Evolutionary conservation across 2,797 vertebrate genomes (phyloP).

Genomic region (Hapalemur alaotrensis): DNA sequence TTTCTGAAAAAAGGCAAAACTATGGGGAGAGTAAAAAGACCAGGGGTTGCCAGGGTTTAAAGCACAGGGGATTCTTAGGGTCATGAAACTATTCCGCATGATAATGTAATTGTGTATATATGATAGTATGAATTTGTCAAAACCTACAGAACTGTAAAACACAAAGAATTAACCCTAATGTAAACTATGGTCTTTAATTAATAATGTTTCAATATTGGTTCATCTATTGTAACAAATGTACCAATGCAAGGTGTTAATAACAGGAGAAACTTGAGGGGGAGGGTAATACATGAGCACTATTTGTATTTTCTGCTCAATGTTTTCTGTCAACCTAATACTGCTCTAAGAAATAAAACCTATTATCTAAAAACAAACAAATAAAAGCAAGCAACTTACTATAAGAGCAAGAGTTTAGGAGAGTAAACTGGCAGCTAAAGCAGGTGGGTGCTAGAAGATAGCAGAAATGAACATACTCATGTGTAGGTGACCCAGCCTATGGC

Average conservation of each 20-base stretch:
- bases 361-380: not conserved
- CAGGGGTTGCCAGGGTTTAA: not conserved
- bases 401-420: not conserved
- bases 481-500: not conserved
- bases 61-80: not conserved
- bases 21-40: not conserved
- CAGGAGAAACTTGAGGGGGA: not conserved
- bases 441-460: not conserved
- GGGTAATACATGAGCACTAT: not conserved
- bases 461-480: not conserved
- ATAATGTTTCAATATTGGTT: not conserved
- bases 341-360: not conserved
- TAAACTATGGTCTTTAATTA: not conserved
- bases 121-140: not conserved
- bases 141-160: not conserved
- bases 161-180: not conserved
- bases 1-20: slow-evolving; percentile 9
- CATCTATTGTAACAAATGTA: not conserved
- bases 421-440: not conserved
- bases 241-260: not conserved
- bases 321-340: not conserved
- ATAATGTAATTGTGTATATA: not conserved
- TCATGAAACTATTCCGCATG: not conserved
- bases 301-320: not conserved
- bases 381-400: not conserved